Percentiles rank a stretch among this genome's conserved stretches.
Conservation (phyloP, 92 coral and sea anemone species). For the Epizoanthus rinbou region DNA sequence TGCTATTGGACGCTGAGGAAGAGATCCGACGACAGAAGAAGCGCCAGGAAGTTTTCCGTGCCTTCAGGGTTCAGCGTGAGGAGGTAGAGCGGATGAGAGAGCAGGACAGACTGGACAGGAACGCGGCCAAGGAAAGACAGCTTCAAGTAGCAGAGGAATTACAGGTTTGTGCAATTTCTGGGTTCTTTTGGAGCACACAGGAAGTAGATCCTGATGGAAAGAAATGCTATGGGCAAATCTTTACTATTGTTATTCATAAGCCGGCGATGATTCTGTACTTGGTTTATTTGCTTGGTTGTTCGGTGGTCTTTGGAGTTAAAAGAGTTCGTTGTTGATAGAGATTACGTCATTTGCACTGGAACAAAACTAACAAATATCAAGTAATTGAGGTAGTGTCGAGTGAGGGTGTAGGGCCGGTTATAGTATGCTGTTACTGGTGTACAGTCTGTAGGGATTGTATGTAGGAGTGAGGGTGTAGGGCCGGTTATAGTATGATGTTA, state of each 20-base stretch:
- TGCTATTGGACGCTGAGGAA: constrained; percentile 85
- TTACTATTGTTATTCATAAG: no score
- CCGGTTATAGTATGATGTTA: no score
- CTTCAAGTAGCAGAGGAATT: constrained; percentile 89
- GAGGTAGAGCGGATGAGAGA: constrained; percentile 87
- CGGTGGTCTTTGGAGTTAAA: no score
- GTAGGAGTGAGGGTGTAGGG: no score
- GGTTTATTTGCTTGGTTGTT: no score
- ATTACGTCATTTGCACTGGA: no score
- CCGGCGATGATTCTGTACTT: no score
- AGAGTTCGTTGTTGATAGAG: no score
- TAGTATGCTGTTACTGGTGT: neutral
- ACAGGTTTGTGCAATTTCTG: constrained; percentile 65
- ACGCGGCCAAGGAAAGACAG: constrained; percentile 90
- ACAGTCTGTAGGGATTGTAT: neutral
- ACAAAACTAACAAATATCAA: no score
- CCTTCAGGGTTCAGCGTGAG: constrained; percentile 79
- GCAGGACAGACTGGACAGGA: constrained; percentile 84
- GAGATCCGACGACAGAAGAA: constrained; percentile 67
- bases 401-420: no score
- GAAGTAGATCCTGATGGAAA: neutral
- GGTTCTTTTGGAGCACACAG: no score
- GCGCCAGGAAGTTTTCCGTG: constrained; percentile 79
- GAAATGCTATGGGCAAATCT: neutral
- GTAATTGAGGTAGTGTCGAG: no score